Base-by-base conservation (phyloP, 2,888 invertebrate genomes). In the Mesopsocus fuscifrons region DNA sequence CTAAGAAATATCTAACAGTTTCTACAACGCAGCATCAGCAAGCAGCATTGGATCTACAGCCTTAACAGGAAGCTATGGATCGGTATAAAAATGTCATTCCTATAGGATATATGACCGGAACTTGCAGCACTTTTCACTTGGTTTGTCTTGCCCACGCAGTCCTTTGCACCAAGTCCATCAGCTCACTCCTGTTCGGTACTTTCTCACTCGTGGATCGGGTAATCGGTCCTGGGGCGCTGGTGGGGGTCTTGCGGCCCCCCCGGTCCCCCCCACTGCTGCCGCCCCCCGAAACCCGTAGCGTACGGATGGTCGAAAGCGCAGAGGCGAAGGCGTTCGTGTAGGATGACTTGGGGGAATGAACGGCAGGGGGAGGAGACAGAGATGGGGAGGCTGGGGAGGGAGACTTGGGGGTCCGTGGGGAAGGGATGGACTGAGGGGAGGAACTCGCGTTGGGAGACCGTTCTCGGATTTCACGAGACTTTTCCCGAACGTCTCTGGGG, bases 101-200 rank as follows among this genome's bases (percentile, higher is more conserved):
- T n/a, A n/a, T n/a, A n/a, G n/a, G n/a, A n/a, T n/a, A n/a, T n/a
- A n/a, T n/a, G n/a, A n/a, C n/a, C n/a, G n/a, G n/a, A n/a, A n/a
- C n/a, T n/a, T n/a, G n/a, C n/a, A n/a, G n/a, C 13, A 38, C 18
- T 21, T 21, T 33, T 34, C 32, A 45, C 40, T 42, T 45, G 21
- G 87, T 88, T 57, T 87, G 87, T 52, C 87, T 68, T 16, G 84
- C 83, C 85, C 85, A 87, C 48, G 77, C 74, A 5, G 80, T 76
- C 50, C 85, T 68, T 55, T 77, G 77, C 51, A 87, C 73, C 52
- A 84, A 80, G 18, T 75, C 74, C 81, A 85, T 82, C 57, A 84
- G 68, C 57, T 85, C 84, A 60, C 79, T 85, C 43, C 83, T 72
- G 56, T 84, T 79, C 3, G 85, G 83, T 46, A 85, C 77, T 59